Base-by-base conservation (phyloP, 2,797 vertebrate species). In the Tauraco hartlaubi region DNA sequence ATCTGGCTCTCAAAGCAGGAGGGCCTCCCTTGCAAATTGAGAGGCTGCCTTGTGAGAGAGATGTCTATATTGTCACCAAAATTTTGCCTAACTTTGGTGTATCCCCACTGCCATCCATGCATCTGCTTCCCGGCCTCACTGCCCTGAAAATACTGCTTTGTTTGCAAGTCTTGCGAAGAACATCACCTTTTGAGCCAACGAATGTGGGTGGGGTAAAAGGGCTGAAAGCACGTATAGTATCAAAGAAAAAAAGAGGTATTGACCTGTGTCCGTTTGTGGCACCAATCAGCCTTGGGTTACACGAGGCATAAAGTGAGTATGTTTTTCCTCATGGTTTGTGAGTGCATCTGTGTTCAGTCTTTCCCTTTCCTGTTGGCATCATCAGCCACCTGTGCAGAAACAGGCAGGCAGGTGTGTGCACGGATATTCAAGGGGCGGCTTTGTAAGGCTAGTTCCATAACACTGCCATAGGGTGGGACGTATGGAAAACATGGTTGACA, bases 281-380 rank as follows among this genome's bases (percentile, higher is more conserved):
- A 44, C 1, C 0, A 25, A 13, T 52, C 64, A 35, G 31, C 69
- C n/a, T 77, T n/a, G 56, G 26, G 6, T 56, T 72, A 41, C 6
- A 7, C 0, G 4, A 43, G 25, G 49, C 29, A 48, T 78, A 78
- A 84, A 52, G 31, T 0, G 8, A 73, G 1, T 35, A 5, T 49
- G 18, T 13, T 49, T 78, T 52, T 28, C 26, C 16, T 35, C 2
- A 1, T 2, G 2, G 22, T 73, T 85, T 79, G 20, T 8, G 20
- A 26, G 19, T 26, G 16, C 4, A 1, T 33, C 33, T 61, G 52
- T 84, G 33, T 64, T 54, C 4, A 2, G n/a, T 23, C 33, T 20
- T 23, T 49, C 15, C 15, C 37, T 51, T 59, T 69, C 35, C 46
- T 7, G 2, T 9, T 0, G 0, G 41, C 43, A 41, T 4, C 37